Percentiles rank a stretch among this genome's conserved stretches.
Evolutionary conservation across 2,888 invertebrate genomes (phyloP).

Genomic region (Pycnomerus fuliginosus): DNA sequence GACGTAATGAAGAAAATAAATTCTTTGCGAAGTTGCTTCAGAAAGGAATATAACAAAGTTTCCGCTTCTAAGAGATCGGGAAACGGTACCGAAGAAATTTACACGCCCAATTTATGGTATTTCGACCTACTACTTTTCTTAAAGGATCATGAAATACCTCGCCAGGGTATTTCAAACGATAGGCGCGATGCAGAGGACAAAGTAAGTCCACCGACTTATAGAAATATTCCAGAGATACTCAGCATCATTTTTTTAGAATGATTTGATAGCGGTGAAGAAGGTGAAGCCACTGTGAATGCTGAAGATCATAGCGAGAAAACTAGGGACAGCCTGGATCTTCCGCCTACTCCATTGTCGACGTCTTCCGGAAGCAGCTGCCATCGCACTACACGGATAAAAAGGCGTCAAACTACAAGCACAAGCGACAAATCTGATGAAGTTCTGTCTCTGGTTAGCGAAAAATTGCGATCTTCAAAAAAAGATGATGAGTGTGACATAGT

Average conservation of each 20-base stretch:
- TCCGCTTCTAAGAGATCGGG: conserved; percentile 7
- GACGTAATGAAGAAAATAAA: conserved; percentile 15
- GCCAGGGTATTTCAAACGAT: conserved; percentile 9
- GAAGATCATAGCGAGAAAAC: not conserved
- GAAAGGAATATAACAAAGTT: conserved; percentile 18
- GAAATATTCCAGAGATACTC: too few species aligned
- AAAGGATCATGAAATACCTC: conserved; percentile 29
- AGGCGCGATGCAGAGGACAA: too few species aligned
- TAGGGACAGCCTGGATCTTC: not conserved
- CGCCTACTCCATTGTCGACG: not conserved
- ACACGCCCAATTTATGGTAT: conserved; percentile 19
- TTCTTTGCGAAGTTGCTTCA: conserved; percentile 16
- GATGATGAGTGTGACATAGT: not conserved
- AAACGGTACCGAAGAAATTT: conserved; percentile 10
- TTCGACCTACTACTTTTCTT: conserved; percentile 17
- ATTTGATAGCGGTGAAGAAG: too few species aligned
- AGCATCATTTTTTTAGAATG: too few species aligned
- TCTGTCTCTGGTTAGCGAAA: too few species aligned
- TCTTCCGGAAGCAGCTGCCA: not conserved
- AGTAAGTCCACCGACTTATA: too few species aligned
- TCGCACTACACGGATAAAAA: too few species aligned
- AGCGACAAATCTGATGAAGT: too few species aligned
- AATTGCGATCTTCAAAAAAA: too few species aligned
- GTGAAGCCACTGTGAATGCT: not conserved
- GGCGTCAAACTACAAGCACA: too few species aligned